Evolutionary conservation across 1,140 invertebrate genomes (phyloP).

Genomic region (Scaptomyza pallida): DNA sequence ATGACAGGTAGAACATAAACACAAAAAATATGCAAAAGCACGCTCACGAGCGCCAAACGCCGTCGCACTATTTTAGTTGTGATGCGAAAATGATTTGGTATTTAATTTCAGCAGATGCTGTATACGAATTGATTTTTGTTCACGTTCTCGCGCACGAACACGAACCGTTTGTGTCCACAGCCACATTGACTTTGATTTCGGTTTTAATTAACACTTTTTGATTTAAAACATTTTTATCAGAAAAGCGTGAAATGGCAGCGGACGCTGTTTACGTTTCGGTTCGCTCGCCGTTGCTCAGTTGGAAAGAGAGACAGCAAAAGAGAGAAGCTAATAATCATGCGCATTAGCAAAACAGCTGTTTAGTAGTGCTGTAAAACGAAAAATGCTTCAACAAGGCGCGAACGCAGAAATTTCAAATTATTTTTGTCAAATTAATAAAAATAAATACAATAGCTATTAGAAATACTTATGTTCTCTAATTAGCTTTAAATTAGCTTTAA

Average conservation of each 20-base stretch:
- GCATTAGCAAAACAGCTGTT: conserved; percentile 44
- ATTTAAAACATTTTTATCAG: conserved; percentile 82
- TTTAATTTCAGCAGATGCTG: conserved; percentile 44
- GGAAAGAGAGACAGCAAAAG: conserved; percentile 25
- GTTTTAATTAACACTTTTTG: conserved; percentile 79
- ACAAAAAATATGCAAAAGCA: conserved; percentile 55
- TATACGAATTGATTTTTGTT: conserved; percentile 23
- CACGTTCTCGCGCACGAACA: conserved; percentile 68
- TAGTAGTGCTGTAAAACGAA: conserved; percentile 31
- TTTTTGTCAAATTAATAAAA: conserved; percentile 18
- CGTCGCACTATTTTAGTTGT: conserved; percentile 47
- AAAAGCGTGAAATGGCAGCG: conserved; percentile 75
- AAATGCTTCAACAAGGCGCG: neutral
- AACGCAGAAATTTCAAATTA: neutral
- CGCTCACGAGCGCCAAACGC: conserved; percentile 52
- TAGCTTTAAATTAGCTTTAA: too few relatives aligned
- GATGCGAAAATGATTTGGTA: conserved; percentile 24
- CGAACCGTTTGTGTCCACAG: conserved; percentile 67
- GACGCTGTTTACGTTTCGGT: conserved; percentile 77
- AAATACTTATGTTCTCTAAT: too few relatives aligned
- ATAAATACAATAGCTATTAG: neutral
- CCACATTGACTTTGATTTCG: conserved; percentile 80
- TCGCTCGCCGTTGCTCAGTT: conserved; percentile 36
- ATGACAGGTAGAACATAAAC: conserved; percentile 64
- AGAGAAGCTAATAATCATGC: conserved; percentile 39